Evolutionary conservation across 2,113 vertebrate species (phyloP).

Genomic region (Hydrolagus affinis): DNA sequence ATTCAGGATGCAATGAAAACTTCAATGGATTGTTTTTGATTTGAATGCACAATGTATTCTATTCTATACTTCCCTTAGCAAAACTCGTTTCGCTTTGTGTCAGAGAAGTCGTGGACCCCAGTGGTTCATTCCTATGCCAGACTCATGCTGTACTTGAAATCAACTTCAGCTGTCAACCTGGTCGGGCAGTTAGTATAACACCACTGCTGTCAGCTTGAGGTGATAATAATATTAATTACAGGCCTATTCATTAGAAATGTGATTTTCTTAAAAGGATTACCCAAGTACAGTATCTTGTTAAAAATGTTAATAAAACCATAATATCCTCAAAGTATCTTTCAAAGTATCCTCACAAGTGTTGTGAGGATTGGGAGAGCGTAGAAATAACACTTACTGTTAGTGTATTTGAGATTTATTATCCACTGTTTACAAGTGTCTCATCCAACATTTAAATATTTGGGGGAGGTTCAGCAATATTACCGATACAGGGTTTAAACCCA

Average conservation of each 20-base stretch:
- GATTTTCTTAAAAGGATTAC: slow-evolving; percentile 25
- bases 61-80: background rate
- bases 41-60: background rate
- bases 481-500: too few species aligned
- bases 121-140: slow-evolving; percentile 35
- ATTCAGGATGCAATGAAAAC: too few species aligned
- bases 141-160: slow-evolving; percentile 37
- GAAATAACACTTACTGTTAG: background rate
- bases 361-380: background rate
- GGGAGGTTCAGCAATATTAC: too few species aligned
- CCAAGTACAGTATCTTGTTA: background rate
- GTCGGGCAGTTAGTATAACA: slow-evolving; percentile 33
- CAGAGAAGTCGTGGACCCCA: slow-evolving; percentile 10
- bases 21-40: too few species aligned
- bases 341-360: background rate
- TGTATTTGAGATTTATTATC: background rate
- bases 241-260: slow-evolving; percentile 34
- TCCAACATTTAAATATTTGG: too few species aligned
- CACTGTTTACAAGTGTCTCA: too few species aligned
- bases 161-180: slow-evolving; percentile 33
- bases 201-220: slow-evolving; percentile 10
- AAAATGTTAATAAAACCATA: background rate
- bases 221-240: slow-evolving; percentile 36
- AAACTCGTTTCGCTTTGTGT: background rate
- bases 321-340: too few species aligned